phyloP scores from a whole-genome alignment of 2,888 invertebrate species.

The Ectemnius cavifrons region DNA sequence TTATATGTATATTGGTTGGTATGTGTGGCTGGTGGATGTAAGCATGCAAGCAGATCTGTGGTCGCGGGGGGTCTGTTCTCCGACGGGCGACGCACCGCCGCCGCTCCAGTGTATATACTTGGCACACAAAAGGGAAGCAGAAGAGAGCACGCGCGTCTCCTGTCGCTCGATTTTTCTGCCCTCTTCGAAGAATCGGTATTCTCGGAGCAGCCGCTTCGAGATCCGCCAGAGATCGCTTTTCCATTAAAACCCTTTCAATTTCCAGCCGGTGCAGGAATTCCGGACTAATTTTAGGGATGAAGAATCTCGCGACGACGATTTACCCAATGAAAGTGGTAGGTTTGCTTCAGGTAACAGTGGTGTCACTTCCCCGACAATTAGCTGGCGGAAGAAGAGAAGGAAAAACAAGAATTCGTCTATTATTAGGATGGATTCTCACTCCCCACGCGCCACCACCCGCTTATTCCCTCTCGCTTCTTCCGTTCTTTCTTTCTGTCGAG shows the following conservation, averaged over 20 bases:
- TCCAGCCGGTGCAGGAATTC: not conserved
- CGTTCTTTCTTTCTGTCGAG: slow-evolving; percentile 20
- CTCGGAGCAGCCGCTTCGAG: slow-evolving; percentile 31
- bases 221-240: no score
- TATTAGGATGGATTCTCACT: slow-evolving; percentile 57
- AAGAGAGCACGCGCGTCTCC: slow-evolving; percentile 28
- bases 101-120: slow-evolving; percentile 35
- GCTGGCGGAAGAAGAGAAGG: slow-evolving; percentile 30
- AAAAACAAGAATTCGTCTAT: slow-evolving; percentile 62
- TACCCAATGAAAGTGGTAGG: not conserved
- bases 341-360: slow-evolving; percentile 7
- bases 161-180: slow-evolving; percentile 34
- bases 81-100: not conserved
- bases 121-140: slow-evolving; percentile 53
- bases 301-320: not conserved
- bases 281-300: not conserved
- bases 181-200: slow-evolving; percentile 50
- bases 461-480: slow-evolving; percentile 21
- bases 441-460: not conserved
- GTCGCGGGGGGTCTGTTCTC: slow-evolving; percentile 57
- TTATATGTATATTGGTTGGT: no score
- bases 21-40: slow-evolving; percentile 32
- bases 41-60: slow-evolving; percentile 45
- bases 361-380: slow-evolving; percentile 44
- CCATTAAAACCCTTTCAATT: no score